These are phyloP conservation scores for Parnassius orleans DNA, from an alignment of 2,888 invertebrate species.

Conservation along the genomic window DNA sequence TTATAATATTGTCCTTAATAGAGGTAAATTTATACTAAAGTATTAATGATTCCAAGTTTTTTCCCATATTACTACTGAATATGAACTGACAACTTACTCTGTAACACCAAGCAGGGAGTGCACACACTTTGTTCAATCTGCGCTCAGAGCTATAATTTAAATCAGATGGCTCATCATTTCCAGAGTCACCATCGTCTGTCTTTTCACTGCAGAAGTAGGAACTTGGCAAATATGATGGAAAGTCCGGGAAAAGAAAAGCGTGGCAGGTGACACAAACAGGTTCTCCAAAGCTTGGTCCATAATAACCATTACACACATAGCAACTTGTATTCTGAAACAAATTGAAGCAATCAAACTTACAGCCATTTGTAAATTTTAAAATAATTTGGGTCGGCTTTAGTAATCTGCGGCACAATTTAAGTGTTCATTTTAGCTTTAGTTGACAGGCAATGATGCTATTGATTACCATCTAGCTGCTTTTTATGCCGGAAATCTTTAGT, in stretches of 20 bases:
- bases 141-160: constrained; percentile 79
- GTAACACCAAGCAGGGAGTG: constrained; percentile 64
- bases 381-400: no score
- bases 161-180: constrained; percentile 95
- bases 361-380: no score
- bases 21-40: no score
- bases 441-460: no score
- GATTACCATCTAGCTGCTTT: no score
- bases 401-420: no score
- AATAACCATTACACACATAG: constrained; percentile 94
- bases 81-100: constrained; percentile 49
- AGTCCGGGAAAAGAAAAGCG: constrained; percentile 93
- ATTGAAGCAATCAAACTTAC: not conserved
- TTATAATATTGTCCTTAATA: no score
- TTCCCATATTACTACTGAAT: no score
- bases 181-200: constrained; percentile 95
- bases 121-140: constrained; percentile 59
- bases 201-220: constrained; percentile 77
- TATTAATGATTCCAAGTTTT: no score
- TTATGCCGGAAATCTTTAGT: no score
- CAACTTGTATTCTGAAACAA: constrained; percentile 85
- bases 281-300: constrained; percentile 94
- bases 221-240: constrained; percentile 77
- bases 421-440: no score
- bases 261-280: constrained; percentile 96